Evolutionary conservation across 1,140 invertebrate genomes (phyloP).

Genomic region (Hypsibius dujardini): DNA sequence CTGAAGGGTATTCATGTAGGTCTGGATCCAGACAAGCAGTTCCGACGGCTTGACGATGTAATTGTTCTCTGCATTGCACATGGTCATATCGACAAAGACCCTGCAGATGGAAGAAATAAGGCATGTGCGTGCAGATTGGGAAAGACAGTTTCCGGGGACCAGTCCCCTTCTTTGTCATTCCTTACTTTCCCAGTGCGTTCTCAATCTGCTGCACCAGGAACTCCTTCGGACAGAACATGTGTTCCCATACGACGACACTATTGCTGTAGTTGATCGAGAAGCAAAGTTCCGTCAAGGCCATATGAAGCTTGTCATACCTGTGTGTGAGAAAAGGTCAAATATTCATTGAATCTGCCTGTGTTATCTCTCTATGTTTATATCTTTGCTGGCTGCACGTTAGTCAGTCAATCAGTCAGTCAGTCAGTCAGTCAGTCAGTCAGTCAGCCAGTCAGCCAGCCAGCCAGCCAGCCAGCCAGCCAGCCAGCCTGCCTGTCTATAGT

Average conservation of each 20-base stretch:
- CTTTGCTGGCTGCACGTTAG: too few species aligned
- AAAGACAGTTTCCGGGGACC: constrained; percentile 7
- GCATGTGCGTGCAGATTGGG: constrained; percentile 4
- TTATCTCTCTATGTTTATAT: too few species aligned
- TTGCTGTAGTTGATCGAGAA: constrained; percentile 91
- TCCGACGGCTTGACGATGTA: constrained; percentile 98
- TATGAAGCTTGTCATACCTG: constrained; percentile 94
- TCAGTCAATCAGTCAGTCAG: too few species aligned
- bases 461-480: too few species aligned
- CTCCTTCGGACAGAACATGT: constrained; percentile 91
- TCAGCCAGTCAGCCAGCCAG: too few species aligned
- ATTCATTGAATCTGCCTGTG: too few species aligned
- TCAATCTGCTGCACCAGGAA: constrained; percentile 92
- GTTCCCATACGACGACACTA: constrained; percentile 94
- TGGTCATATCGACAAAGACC: constrained; percentile 89
- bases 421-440: too few species aligned
- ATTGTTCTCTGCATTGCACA: constrained; percentile 84
- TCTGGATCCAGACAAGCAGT: constrained; percentile 71
- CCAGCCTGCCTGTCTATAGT: too few species aligned
- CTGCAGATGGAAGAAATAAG: constrained; percentile 56
- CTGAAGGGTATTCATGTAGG: constrained; percentile 96
- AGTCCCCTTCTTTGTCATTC: constrained; percentile 22
- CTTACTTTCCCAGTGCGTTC: constrained; percentile 45
- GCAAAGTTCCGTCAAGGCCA: constrained; percentile 91
- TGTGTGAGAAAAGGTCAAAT: too few species aligned